phyloP scores from a whole-genome alignment of 2,113 vertebrate species.

The Spermophilus dauricus region DNA sequence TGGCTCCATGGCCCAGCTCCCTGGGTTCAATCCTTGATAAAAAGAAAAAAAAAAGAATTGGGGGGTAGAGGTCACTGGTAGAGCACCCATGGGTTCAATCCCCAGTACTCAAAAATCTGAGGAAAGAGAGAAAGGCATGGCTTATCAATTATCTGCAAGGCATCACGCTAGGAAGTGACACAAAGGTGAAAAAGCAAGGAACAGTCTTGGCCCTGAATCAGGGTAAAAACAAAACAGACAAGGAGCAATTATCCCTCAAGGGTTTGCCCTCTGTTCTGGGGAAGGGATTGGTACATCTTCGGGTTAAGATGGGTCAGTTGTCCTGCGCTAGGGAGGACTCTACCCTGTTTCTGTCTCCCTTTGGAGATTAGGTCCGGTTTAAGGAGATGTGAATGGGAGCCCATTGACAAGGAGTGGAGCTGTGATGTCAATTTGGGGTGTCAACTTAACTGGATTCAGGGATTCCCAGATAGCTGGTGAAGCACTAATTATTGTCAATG shows the following conservation, averaged over 20 bases:
- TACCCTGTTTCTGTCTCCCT: neutral
- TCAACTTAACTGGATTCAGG: neutral
- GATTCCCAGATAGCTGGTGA: neutral
- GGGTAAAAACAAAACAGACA: neutral
- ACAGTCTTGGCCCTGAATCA: neutral
- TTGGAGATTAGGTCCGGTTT: neutral
- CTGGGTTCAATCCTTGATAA: too few species aligned
- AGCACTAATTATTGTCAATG: too few species aligned
- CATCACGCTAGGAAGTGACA: neutral
- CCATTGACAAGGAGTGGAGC: neutral
- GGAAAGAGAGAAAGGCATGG: too few species aligned
- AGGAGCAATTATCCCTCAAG: neutral
- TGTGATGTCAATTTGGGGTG: neutral
- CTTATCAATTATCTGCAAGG: neutral
- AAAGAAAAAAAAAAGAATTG: too few species aligned
- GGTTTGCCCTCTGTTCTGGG: neutral
- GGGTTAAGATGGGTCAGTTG: too few species aligned
- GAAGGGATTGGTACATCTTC: neutral
- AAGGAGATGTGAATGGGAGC: neutral
- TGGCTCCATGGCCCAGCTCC: too few species aligned
- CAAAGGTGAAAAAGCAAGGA: neutral
- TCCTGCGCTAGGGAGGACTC: too few species aligned
- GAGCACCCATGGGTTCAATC: too few species aligned
- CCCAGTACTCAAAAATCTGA: too few species aligned
- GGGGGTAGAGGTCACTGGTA: too few species aligned